phyloP scores from a whole-genome alignment of 1,140 invertebrate genomes.

The Drosophila equinoxialis region DNA sequence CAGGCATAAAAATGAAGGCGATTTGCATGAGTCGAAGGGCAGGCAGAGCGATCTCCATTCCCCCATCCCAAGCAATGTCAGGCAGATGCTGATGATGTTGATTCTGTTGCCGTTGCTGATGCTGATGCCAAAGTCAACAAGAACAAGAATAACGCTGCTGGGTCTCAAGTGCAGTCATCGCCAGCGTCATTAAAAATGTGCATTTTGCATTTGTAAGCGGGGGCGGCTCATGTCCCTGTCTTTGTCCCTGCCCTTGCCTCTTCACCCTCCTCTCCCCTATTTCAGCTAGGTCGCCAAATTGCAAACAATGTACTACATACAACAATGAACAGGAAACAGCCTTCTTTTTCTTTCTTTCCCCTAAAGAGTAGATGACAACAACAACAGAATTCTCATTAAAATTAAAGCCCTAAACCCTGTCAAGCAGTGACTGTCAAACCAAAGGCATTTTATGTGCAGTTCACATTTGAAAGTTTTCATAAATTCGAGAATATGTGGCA shows the following conservation, averaged over 20 bases:
- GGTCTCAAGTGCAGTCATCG: conserved; percentile 67
- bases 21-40: conserved; percentile 77
- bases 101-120: conserved; percentile 33
- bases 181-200: conserved; percentile 75
- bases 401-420: conserved; percentile 18
- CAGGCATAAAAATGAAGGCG: conserved; percentile 41
- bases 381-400: conserved; percentile 5
- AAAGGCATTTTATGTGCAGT: conserved; percentile 49
- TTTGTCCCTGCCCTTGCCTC: not conserved
- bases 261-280: not conserved
- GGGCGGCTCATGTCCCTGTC: conserved; percentile 1
- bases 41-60: conserved; percentile 26
- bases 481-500: conserved; percentile 19
- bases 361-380: not conserved
- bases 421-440: conserved; percentile 31
- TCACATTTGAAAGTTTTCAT: conserved; percentile 60
- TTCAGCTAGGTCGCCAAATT: conserved; percentile 43
- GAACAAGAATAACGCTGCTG: conserved; percentile 17
- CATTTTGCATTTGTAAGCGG: conserved; percentile 58
- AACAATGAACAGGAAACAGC: conserved; percentile 24
- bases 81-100: conserved; percentile 19
- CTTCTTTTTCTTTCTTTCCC: conserved; percentile 8
- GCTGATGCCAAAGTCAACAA: conserved; percentile 62
- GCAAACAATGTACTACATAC: conserved; percentile 44
- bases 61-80: not conserved